Conservation (phyloP, 2,797 vertebrate genomes). For the Brachyalestes nurse region DNA sequence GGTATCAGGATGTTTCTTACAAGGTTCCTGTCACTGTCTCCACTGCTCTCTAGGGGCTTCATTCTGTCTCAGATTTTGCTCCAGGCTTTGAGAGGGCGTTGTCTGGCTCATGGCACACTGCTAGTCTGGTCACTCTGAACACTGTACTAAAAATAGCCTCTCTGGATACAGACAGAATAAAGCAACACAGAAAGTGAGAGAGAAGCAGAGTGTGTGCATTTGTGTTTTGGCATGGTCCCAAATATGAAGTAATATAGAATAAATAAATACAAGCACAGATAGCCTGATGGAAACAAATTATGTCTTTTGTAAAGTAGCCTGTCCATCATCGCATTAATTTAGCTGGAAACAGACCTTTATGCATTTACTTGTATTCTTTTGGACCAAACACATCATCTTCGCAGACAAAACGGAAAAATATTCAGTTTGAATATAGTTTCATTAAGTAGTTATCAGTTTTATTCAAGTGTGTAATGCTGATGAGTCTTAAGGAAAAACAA, state of each 20-base stretch:
- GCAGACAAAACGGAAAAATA: no score
- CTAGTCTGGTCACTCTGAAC: constrained; percentile 1
- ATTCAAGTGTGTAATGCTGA: no score
- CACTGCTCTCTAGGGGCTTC: neutral
- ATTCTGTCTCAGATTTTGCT: neutral
- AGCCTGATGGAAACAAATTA: neutral
- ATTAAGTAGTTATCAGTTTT: no score
- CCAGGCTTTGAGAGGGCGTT: neutral
- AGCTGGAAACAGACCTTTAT: no score
- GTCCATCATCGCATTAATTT: no score
- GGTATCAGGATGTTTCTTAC: neutral
- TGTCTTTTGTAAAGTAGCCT: neutral
- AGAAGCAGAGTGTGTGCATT: neutral
- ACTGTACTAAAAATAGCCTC: constrained; percentile 17
- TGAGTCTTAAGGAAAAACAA: no score
- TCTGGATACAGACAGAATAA: neutral
- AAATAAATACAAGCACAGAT: no score
- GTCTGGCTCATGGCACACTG: neutral
- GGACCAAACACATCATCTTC: no score
- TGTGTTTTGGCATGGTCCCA: no score
- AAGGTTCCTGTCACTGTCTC: neutral
- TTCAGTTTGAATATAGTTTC: no score
- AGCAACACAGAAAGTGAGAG: neutral
- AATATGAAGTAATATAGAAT: neutral
- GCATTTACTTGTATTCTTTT: no score